Evolutionary conservation across 2,888 invertebrate genomes (phyloP), one percentile per base, ranked within the genome.

Genomic region (Aspidapion aeneum): DNA sequence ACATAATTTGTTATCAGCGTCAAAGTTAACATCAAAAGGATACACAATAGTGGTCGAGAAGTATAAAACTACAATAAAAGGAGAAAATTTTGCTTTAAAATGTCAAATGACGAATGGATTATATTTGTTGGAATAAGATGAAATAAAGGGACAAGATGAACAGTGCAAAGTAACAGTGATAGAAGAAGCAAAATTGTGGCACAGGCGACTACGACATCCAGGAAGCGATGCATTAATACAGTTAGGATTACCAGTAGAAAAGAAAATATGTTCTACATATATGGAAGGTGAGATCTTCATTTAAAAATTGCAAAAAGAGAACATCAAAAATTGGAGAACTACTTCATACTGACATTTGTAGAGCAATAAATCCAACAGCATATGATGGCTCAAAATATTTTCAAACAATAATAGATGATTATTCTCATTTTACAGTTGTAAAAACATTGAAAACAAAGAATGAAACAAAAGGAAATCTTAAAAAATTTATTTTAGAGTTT

Each of bases 341-440:
- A 19, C 9, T 54, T 7, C 59, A 59, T 51, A 51, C 18, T 51
- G 49, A 59, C 48, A 51, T 59, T 2, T 59, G 59, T 19, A 57
- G 59, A 21, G 60, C 64, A 35, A 51, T 64, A 2, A 55, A 22
- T 57, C 61, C 64, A 55, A 49, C 19, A 54, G 50, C 64, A 56
- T 17, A 12, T 22, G 51, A 56, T 22, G 64, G 54, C 9, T 55
- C 17, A 1, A 62, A 19, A 57, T 64, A 64, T 50, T 65, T 65
- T 18, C 60, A 60, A 55, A 61, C 59, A 54, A 62, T 65, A 22
- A 49, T 65, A 21, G 62, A 64, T 59, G 64, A 64, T 55, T 64
- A 1, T 60, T 63, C 59, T 19, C 1, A 58, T 55, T 64, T 64
- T 55, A 18, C 52, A 22, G 55, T 61, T 12, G 55, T 62, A 55